These are phyloP conservation scores for Acrocephalus scirpaceus DNA, from an alignment of 2,797 vertebrate species.

Conservation along the genomic window DNA sequence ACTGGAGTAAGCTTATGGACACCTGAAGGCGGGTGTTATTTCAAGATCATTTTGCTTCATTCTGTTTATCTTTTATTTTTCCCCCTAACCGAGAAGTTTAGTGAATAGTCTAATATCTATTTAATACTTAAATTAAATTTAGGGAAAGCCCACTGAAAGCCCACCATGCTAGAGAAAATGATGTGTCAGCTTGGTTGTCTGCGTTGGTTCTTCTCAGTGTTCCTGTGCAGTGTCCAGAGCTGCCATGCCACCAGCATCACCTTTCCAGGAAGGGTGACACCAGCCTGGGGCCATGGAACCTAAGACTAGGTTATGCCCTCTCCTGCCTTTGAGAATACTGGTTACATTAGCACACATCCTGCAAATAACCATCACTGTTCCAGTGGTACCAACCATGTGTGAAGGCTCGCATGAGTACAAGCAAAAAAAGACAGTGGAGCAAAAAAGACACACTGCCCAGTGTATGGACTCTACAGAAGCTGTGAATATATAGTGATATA, in stretches of 20 bases:
- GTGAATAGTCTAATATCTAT: background rate
- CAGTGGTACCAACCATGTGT: background rate
- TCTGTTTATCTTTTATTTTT: background rate
- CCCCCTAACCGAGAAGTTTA: background rate
- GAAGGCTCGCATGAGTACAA: background rate
- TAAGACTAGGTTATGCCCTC: background rate
- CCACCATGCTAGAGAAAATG: background rate
- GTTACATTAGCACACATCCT: background rate
- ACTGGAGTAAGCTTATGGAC: background rate
- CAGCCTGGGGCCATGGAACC: background rate
- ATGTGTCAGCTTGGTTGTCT: background rate
- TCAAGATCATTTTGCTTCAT: background rate
- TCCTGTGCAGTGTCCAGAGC: background rate
- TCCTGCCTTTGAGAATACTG: background rate
- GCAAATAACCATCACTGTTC: background rate
- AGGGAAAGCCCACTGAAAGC: background rate
- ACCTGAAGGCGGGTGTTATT: background rate
- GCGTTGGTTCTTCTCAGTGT: background rate
- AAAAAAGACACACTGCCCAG: background rate
- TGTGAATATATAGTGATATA: background rate
- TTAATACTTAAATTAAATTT: background rate
- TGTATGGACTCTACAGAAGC: background rate
- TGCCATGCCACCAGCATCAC: background rate
- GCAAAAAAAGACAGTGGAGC: background rate
- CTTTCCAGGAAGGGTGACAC: background rate